Conservation (phyloP, 2,888 invertebrate species). For the Xanthostigma xanthostigma region DNA sequence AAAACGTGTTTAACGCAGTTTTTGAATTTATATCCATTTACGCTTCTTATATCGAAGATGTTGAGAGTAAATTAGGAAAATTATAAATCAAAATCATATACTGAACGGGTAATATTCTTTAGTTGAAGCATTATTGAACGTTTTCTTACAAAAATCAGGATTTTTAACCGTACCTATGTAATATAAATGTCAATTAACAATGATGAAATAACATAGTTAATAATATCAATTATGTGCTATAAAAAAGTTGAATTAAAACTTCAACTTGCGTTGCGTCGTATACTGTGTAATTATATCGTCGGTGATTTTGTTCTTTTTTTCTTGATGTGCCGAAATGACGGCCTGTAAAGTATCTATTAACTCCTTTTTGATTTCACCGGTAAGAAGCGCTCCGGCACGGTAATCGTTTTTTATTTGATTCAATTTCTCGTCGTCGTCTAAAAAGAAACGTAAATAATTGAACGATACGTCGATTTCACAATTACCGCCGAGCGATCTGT, state of each 20-base stretch:
- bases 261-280: slow-evolving; percentile 70
- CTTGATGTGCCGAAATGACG: slow-evolving; percentile 70
- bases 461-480: slow-evolving; percentile 91
- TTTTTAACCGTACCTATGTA: no score
- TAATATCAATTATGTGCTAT: neutral
- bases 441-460: slow-evolving; percentile 87
- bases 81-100: no score
- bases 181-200: no score
- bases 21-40: no score
- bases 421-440: slow-evolving; percentile 81
- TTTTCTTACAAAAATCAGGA: no score
- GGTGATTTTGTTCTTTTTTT: slow-evolving; percentile 59
- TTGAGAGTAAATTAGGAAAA: no score
- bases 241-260: slow-evolving; percentile 29
- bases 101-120: no score
- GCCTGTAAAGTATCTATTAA: slow-evolving; percentile 69
- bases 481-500: slow-evolving; percentile 80
- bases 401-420: slow-evolving; percentile 58
- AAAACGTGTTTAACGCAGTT: no score
- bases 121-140: no score
- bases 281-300: slow-evolving; percentile 71
- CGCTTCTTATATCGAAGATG: no score
- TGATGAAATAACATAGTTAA: neutral
- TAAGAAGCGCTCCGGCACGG: slow-evolving; percentile 74
- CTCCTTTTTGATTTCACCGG: slow-evolving; percentile 87